Conservation (phyloP, 1,140 invertebrate genomes). For the Brachionus plicatilis region DNA sequence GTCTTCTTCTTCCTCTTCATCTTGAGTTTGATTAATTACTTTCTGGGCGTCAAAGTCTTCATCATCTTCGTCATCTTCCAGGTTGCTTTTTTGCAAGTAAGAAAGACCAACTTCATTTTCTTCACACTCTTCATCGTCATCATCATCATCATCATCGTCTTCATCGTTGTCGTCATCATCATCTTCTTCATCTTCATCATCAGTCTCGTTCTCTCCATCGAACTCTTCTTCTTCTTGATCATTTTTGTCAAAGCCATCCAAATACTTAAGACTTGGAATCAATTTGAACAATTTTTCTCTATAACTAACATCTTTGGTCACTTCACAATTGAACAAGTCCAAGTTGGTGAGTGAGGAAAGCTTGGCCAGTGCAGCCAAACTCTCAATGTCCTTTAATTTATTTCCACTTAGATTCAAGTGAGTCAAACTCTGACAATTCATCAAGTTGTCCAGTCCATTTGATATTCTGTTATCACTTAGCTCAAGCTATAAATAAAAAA, state of each 20-base stretch:
- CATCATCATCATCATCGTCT: slow-evolving; percentile 50
- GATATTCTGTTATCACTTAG: slow-evolving; percentile 81
- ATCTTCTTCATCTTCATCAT: slow-evolving; percentile 47
- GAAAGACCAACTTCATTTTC: slow-evolving; percentile 62
- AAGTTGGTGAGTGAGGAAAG: slow-evolving; percentile 59
- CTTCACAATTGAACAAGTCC: slow-evolving; percentile 94
- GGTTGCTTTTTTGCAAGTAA: slow-evolving; percentile 67
- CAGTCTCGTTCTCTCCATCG: slow-evolving; percentile 40
- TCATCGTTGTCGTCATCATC: slow-evolving; percentile 53
- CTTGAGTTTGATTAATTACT: slow-evolving; percentile 58
- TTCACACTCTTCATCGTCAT: slow-evolving; percentile 59
- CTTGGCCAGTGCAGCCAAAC: slow-evolving; percentile 80
- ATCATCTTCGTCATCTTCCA: slow-evolving; percentile 63
- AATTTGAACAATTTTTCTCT: slow-evolving; percentile 85
- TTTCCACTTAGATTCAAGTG: slow-evolving; percentile 91
- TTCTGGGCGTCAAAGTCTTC: slow-evolving; percentile 58
- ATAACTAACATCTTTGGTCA: slow-evolving; percentile 81
- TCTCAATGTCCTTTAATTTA: slow-evolving; percentile 88
- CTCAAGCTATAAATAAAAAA: slow-evolving; percentile 62
- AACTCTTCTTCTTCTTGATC: slow-evolving; percentile 60
- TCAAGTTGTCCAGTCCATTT: slow-evolving; percentile 71
- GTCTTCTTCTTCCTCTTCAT: slow-evolving; percentile 60
- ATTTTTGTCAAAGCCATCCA: slow-evolving; percentile 74
- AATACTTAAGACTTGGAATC: slow-evolving; percentile 77
- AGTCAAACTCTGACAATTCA: slow-evolving; percentile 81